Conservation (phyloP, 2,888 invertebrate species). For the Autographa pulchrina region DNA sequence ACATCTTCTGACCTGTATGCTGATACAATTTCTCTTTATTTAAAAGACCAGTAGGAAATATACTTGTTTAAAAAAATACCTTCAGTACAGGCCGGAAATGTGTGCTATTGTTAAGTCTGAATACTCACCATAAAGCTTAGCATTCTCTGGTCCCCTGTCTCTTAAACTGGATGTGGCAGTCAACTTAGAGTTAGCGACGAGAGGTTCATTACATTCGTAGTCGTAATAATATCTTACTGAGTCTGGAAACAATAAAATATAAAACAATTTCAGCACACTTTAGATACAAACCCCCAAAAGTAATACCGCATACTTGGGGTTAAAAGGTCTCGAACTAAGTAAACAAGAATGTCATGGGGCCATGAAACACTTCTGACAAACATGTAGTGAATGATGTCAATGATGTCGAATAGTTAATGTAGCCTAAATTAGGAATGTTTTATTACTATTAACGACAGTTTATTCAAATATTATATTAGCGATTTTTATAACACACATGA, state of each 20-base stretch:
- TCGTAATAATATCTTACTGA: constrained; percentile 83
- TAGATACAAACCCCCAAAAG: constrained; percentile 9
- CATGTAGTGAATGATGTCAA: background rate
- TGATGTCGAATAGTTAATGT: background rate
- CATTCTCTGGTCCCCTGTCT: constrained; percentile 96
- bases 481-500: background rate
- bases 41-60: background rate
- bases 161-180: constrained; percentile 94
- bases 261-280: background rate
- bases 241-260: constrained; percentile 72
- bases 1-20: constrained; percentile 13
- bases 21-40: background rate
- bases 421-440: background rate
- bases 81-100: constrained; percentile 20
- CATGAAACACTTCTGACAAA: constrained; percentile 15
- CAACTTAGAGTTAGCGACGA: constrained; percentile 92
- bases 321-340: constrained; percentile 31
- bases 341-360: constrained; percentile 41
- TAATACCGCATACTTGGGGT: constrained; percentile 31
- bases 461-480: constrained; percentile 13
- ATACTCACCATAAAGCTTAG: constrained; percentile 94
- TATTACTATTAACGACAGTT: background rate
- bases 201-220: constrained; percentile 94
- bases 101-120: constrained; percentile 12
- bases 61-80: background rate